Base-by-base conservation (phyloP, 1,140 invertebrate genomes). In the Leptestheria dahalacensis region DNA sequence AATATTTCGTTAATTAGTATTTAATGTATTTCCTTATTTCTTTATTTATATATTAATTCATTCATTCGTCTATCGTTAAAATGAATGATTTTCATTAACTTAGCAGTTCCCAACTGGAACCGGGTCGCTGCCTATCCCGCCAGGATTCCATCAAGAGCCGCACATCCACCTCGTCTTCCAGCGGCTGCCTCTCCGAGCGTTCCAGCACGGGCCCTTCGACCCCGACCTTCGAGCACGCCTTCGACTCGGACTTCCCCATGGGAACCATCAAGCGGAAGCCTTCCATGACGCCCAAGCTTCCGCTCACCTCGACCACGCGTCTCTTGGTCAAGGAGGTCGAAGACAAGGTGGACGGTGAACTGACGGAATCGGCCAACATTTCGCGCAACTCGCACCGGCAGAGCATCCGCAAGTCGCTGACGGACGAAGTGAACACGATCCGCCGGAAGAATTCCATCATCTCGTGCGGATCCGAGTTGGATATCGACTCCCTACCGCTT, bases 261-360 rank as follows among this genome's bases (percentile, higher is more conserved):
- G 83, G 82, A 18, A 92, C 88, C 25, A 92, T 91, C 48, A 91
- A 91, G 69, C 75, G 88, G 23, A 91, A 91, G 68, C 88, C 88
- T 15, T 87, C 85, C 6, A 86, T 88, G 82, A 88, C 86, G 68
- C 87, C 86, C 0, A 90, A 89, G 69, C 78, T 92, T n/a, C 89
- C 90, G 0, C 68, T 94, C 48, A 93, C 90, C 9, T 87, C 85
- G 59, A 92, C 90, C 67, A 92, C 89, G 1, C 75, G 90, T n/a
- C 87, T 88, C 64, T 71, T 90, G 41, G 66, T 68, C 52, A 88
- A 88, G 66, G 85, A 88, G 66, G 85, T 87, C 61, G 85, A 82
- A 0, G 84, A 86, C 24, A 61, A 59, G 52, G 60, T 65, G n/a
- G 62, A 82, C 75, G 1, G 72, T 72, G 58, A 62, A 41, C 41